Base-by-base conservation (phyloP, 2,888 invertebrate genomes). In the Lasius fuliginosus region DNA sequence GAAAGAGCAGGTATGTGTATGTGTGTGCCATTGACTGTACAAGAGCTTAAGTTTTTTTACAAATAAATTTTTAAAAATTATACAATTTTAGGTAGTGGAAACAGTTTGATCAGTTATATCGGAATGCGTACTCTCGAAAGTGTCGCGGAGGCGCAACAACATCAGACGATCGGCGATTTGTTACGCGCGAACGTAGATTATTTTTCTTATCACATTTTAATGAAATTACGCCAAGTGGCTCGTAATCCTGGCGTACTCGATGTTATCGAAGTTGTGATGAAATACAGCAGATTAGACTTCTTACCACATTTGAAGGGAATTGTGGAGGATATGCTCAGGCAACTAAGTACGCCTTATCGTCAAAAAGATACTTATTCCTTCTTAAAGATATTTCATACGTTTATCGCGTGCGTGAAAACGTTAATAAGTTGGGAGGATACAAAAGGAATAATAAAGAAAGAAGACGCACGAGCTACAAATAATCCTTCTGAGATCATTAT, bases 161-260 rank as follows among this genome's bases (percentile, higher is more conserved):
- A 96, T 92, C 87, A 91, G 0, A 94, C 95, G 79, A 96, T 97
- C 4, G 95, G 96, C 0, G 96, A 96, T n/a, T 95, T 98, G 33
- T 96, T 98, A 84, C 96, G 96, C 74, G 92, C 94, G 56, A 97
- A 98, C 93, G 96, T 97, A 0, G 98, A 98, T 94, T 98, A 97
- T 93, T 96, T 98, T 92, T 96, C 97, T 0, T 96, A 96, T 92
- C 97, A 97, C 90, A 96, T 98, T 82, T 97, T 97, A 42, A 94
- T 96, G 0, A 95, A 96, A 91, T 95, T 98, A 1, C 97, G 96
- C 83, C 96, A 96, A 95, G 96, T 96, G 0, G 96, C 96, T 93
- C 95, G 96, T 89, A 96, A 96, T 91, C 95, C 96, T 81, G 96
- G 96, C 0, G 97, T 97, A 18, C 95, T 98, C 49, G 96, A 97